Evolutionary conservation across 2,888 invertebrate species (phyloP), one percentile per base, ranked within the genome.

Genomic region (Eristalis pertinax): DNA sequence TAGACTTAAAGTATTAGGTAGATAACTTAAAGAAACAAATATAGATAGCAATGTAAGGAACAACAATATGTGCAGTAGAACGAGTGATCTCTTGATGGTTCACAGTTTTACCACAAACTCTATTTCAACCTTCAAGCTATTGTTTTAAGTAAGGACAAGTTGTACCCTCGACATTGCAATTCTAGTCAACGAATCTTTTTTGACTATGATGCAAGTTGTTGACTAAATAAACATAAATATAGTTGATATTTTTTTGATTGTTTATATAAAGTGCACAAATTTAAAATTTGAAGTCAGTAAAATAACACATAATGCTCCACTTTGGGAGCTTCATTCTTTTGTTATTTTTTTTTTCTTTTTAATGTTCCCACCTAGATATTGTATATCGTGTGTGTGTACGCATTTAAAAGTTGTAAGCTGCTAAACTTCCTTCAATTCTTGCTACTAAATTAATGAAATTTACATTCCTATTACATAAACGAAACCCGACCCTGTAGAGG

Each of bases 331-430:
- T n/a, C n/a, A n/a, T n/a, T n/a, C n/a, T n/a, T n/a, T n/a, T n/a
- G n/a, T n/a, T n/a, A n/a, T 38, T 1, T 38, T 26, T 26, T 2
- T 38, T 26, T 4, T 11, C 22, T 43, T 3, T 8, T 50, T 41
- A 13, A 26, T 43, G 7, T 22, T 35, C 11, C 19, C 35, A 69
- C 32, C 29, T 69, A 32, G n/a, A 11, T 56, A 56, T 56, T 56
- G 32, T 56, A 22, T 32, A 69, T 22, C 26, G 69, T 58, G 58
- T 58, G 58, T 58, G 58, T 58, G 58, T 58, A 35, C 35, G 58
- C 35, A 69, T 58, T 24, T 58, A 19, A 15, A 15, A 35, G 58
- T 58, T 69, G 32, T 13, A 69, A 58, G 22, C 35, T 35, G 22
- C 4, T 26, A 60, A n/a, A 26, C 60, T 13, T 24, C 5, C 15